Percentiles rank a stretch among this genome's conserved stretches.
phyloP scores from a whole-genome alignment of 2,113 vertebrate genomes.

The Mirza zaza region DNA sequence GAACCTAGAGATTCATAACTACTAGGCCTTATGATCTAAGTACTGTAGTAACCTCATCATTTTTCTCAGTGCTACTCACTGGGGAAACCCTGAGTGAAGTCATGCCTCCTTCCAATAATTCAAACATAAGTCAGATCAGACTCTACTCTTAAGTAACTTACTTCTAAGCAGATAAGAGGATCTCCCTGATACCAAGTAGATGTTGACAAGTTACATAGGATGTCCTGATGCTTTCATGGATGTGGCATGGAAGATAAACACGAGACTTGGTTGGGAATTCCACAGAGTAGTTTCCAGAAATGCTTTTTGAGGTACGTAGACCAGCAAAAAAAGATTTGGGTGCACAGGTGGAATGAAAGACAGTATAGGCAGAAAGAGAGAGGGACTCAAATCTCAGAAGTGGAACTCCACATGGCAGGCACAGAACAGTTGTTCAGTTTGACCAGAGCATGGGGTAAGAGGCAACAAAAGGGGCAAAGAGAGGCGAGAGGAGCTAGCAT shows the following conservation, averaged over 20 bases:
- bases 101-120: background rate
- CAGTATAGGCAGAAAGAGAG: background rate
- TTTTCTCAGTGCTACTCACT: too few relatives aligned
- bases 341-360: background rate
- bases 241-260: background rate
- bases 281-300: background rate
- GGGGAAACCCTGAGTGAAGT: background rate
- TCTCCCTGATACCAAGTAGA: background rate
- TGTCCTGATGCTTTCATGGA: background rate
- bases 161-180: background rate
- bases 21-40: background rate
- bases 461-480: background rate
- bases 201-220: accelerated
- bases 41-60: too few relatives aligned
- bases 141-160: background rate
- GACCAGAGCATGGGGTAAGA: background rate
- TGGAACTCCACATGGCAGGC: accelerated
- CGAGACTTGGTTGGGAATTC: background rate
- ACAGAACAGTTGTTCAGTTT: background rate
- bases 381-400: too few relatives aligned
- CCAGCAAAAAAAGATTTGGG: background rate
- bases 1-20: background rate
- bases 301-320: background rate
- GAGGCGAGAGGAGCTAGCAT: accelerated
- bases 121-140: background rate